phyloP scores from a whole-genome alignment of 2,888 invertebrate genomes.

The Aricia artaxerxes region DNA sequence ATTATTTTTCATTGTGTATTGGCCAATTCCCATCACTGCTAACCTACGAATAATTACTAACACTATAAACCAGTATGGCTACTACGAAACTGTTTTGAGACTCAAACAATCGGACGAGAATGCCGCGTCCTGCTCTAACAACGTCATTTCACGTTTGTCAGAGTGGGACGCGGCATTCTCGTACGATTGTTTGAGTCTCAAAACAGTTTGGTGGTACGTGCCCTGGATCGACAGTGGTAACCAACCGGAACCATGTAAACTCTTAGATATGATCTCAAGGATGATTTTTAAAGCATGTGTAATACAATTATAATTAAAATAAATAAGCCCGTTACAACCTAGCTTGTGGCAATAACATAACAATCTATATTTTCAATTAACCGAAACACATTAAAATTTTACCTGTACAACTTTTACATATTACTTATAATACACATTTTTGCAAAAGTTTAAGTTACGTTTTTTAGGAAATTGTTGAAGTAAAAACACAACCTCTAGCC shows the following conservation, averaged over 20 bases:
- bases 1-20: no score
- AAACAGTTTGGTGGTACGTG: no score
- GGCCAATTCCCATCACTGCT: neutral
- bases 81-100: no score
- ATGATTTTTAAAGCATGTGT: neutral
- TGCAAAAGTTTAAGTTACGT: neutral
- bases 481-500: neutral
- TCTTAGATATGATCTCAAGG: neutral
- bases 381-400: neutral
- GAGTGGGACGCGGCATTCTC: no score
- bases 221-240: no score
- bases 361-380: neutral
- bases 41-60: no score
- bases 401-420: neutral
- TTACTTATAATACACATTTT: neutral
- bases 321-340: neutral
- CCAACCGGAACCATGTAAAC: no score
- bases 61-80: no score
- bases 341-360: neutral
- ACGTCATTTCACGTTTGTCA: no score
- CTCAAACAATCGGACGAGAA: no score
- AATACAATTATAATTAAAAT: conserved; percentile 8
- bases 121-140: no score
- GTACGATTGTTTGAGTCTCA: no score
- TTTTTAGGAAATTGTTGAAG: neutral